Conservation (phyloP, 1,140 invertebrate genomes). For the Drosophila santomea region DNA sequence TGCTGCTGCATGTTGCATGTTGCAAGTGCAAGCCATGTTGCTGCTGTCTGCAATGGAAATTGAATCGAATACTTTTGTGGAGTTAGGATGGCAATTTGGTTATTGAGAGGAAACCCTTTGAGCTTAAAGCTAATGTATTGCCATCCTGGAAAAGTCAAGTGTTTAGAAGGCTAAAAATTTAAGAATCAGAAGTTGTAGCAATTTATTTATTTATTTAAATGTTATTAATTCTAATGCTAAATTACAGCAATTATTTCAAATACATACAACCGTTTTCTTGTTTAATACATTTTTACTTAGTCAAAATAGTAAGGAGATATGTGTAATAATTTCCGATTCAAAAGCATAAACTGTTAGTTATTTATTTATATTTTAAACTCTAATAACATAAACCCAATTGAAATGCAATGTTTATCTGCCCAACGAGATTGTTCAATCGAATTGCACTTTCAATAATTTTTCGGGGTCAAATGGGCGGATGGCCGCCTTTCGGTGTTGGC, state of each 20-base stretch:
- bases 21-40: conserved; percentile 9
- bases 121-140: no score
- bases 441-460: not conserved
- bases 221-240: no score
- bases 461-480: conserved; percentile 11
- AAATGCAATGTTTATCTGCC: not conserved
- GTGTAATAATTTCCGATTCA: no score
- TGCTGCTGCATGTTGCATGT: not conserved
- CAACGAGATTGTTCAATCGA: not conserved
- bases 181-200: no score
- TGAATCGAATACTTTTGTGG: not conserved
- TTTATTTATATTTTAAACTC: no score
- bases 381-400: no score
- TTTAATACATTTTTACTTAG: no score
- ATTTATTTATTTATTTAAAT: no score
- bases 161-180: not conserved
- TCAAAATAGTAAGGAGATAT: no score
- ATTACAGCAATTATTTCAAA: no score
- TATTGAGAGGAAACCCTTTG: not conserved
- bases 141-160: not conserved
- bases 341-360: no score
- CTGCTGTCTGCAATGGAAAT: not conserved
- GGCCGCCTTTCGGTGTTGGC: conserved; percentile 18
- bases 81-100: not conserved
- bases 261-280: no score